Evolutionary conservation across 1,140 invertebrate genomes (phyloP).

Genomic region (Polypedilum pembai): DNA sequence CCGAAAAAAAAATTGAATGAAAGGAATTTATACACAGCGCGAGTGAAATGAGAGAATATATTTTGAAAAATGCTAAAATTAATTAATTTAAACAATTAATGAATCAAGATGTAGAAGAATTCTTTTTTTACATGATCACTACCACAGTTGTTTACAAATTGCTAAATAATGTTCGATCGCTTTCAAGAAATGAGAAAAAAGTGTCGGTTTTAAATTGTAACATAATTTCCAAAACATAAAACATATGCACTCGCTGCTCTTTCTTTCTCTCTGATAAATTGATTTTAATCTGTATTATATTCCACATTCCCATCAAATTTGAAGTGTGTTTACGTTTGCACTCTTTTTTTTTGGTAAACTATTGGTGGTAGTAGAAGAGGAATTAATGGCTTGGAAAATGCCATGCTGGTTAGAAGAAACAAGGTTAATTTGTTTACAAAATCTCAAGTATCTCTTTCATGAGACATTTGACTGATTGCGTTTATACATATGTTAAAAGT

Average conservation of each 20-base stretch:
- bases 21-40: background rate
- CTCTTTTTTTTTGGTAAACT: background rate
- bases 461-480: constrained; percentile 23
- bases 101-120: constrained; percentile 21
- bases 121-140: background rate
- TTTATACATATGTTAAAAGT: background rate
- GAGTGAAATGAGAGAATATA: background rate
- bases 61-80: background rate
- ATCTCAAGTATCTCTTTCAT: background rate
- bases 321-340: background rate
- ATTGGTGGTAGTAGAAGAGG: background rate
- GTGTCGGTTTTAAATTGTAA: constrained; percentile 19
- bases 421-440: constrained; percentile 28
- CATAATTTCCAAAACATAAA: constrained; percentile 25
- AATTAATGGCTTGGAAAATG: background rate
- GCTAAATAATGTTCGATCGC: background rate
- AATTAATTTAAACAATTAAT: constrained; percentile 27
- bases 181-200: background rate
- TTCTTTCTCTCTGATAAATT: background rate
- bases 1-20: background rate
- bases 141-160: constrained; percentile 21
- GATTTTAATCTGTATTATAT: constrained; percentile 2
- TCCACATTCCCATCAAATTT: constrained; percentile 23
- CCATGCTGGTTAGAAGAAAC: background rate
- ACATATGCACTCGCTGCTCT: background rate